phyloP scores from a whole-genome alignment of 2,113 vertebrate species.

The Tenrec ecaudatus region DNA sequence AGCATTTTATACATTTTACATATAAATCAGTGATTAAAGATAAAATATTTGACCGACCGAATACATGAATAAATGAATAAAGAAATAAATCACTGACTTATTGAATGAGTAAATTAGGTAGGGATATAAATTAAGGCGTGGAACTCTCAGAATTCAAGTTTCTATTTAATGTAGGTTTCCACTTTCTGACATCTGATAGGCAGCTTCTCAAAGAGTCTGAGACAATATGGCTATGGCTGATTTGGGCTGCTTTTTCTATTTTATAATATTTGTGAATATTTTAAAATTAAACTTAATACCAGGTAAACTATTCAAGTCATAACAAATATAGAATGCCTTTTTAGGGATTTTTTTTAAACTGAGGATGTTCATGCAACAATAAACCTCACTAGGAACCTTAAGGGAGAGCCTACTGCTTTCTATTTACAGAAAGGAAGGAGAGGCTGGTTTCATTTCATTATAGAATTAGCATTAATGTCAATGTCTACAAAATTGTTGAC shows the following conservation, averaged over 20 bases:
- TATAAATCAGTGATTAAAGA: too few species aligned
- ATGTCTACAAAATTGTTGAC: conserved; percentile 52
- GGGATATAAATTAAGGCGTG: too few species aligned
- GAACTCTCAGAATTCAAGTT: too few species aligned
- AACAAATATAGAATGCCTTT: conserved; percentile 34
- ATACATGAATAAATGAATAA: too few species aligned
- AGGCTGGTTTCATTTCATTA: conserved; percentile 65
- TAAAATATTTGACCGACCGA: too few species aligned
- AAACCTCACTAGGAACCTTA: conserved; percentile 33
- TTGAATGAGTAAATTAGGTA: too few species aligned
- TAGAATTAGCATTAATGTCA: conserved; percentile 53
- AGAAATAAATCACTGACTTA: too few species aligned
- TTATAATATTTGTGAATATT: not conserved
- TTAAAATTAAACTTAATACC: conserved; percentile 52
- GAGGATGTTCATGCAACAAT: conserved; percentile 39
- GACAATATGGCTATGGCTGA: too few species aligned
- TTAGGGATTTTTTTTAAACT: conserved; percentile 36
- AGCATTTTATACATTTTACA: too few species aligned
- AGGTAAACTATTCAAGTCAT: not conserved
- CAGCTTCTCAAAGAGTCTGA: too few species aligned
- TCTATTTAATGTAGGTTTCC: too few species aligned
- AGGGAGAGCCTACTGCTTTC: conserved; percentile 29
- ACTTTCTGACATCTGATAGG: too few species aligned
- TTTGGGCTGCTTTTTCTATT: not conserved
- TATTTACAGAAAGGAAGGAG: conserved; percentile 50